phyloP scores from a whole-genome alignment of 2,888 invertebrate genomes.

The Sminthurides aquaticus region DNA sequence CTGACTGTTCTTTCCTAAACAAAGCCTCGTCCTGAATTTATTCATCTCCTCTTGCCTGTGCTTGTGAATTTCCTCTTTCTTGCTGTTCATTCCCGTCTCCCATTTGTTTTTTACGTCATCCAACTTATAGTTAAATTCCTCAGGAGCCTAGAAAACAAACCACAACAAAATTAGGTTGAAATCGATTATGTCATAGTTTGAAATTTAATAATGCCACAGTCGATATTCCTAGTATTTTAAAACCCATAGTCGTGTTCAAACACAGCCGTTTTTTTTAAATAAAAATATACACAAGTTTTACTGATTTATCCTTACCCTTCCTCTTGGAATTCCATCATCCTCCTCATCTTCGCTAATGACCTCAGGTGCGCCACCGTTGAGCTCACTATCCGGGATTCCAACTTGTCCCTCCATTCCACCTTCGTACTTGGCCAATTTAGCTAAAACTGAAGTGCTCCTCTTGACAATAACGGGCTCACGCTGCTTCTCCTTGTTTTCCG shows the following conservation, averaged over 20 bases:
- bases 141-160: constrained; percentile 4
- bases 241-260: no score
- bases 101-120: constrained; percentile 49
- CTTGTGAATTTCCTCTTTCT: constrained; percentile 60
- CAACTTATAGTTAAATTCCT: constrained; percentile 29
- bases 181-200: no score
- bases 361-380: constrained; percentile 58
- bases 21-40: constrained; percentile 65
- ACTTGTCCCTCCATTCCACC: constrained; percentile 52
- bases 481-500: constrained; percentile 46
- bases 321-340: background rate
- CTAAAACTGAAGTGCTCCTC: constrained; percentile 59
- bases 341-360: constrained; percentile 24
- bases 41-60: constrained; percentile 83
- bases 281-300: background rate
- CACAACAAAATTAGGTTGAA: background rate
- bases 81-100: constrained; percentile 56
- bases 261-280: no score
- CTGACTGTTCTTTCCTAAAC: constrained; percentile 77
- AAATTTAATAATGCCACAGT: no score
- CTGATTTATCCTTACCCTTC: background rate
- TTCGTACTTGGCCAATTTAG: constrained; percentile 66
- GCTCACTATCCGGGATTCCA: constrained; percentile 66
- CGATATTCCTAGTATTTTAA: no score
- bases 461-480: constrained; percentile 52